These are phyloP conservation scores for Melinaea menophilus DNA, from an alignment of 2,888 invertebrate genomes.

Conservation along the genomic window DNA sequence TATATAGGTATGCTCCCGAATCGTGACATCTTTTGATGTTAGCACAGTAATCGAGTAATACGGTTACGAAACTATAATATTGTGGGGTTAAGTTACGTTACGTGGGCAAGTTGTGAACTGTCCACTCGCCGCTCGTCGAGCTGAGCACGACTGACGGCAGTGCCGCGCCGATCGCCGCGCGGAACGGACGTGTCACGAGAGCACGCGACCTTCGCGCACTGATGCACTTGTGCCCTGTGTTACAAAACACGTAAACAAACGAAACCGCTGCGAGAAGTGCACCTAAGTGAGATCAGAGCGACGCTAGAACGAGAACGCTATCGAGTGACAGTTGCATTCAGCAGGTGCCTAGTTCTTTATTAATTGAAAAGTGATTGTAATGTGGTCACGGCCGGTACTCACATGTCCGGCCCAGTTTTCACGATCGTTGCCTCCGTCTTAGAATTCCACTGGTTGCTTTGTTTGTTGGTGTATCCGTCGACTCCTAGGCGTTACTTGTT, in stretches of 20 bases:
- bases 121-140: constrained; percentile 44
- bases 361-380: constrained; percentile 78
- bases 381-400: constrained; percentile 74
- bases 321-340: constrained; percentile 66
- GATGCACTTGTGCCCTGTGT: constrained; percentile 62
- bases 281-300: constrained; percentile 51
- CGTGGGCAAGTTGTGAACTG: constrained; percentile 64
- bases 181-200: constrained; percentile 36
- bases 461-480: constrained; percentile 51
- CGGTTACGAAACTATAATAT: constrained; percentile 75
- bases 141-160: constrained; percentile 38
- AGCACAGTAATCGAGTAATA: constrained; percentile 67
- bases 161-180: constrained; percentile 45
- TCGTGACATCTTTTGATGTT: constrained; percentile 69
- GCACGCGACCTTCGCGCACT: constrained; percentile 43
- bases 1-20: constrained; percentile 60
- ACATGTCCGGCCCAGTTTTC: constrained; percentile 77
- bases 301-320: constrained; percentile 47
- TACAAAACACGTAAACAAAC: constrained; percentile 66
- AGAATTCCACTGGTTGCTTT: constrained; percentile 67
- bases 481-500: constrained; percentile 39
- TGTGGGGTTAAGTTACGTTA: constrained; percentile 73
- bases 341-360: constrained; percentile 73
- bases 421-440: constrained; percentile 49
- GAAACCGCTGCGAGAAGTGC: constrained; percentile 49